Conservation (phyloP, 2,888 invertebrate genomes). For the Allygus modestus region DNA sequence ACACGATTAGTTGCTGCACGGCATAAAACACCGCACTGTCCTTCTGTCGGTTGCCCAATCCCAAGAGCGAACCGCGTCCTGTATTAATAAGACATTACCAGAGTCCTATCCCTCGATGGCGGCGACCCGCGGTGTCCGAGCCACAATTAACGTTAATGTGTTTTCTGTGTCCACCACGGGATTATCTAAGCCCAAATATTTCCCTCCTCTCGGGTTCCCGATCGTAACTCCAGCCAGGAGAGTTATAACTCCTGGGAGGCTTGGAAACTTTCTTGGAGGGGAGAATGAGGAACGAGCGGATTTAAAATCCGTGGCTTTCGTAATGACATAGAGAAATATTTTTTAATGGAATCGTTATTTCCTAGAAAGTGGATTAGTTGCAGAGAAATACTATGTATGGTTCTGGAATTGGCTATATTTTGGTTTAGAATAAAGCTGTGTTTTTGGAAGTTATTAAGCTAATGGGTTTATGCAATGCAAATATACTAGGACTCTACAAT, state of each 20-base stretch:
- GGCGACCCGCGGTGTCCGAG: background rate
- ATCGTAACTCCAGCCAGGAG: background rate
- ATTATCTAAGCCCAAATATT: slow-evolving; percentile 42
- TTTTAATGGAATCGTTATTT: no score
- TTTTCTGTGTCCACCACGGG: slow-evolving; percentile 35
- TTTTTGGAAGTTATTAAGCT: no score
- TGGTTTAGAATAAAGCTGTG: no score
- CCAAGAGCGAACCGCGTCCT: background rate
- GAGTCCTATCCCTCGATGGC: background rate
- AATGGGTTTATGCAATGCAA: background rate
- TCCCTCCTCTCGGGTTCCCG: background rate
- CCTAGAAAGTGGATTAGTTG: no score
- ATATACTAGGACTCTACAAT: no score
- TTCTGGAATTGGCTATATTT: no score
- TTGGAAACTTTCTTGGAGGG: slow-evolving; percentile 2
- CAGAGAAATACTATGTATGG: no score
- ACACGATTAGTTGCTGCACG: slow-evolving; percentile 24
- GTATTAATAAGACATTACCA: slow-evolving; percentile 48
- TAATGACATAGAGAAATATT: no score
- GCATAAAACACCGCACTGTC: slow-evolving; percentile 17
- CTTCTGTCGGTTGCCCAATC: slow-evolving; percentile 22
- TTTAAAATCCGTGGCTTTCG: no score
- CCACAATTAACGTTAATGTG: slow-evolving; percentile 44
- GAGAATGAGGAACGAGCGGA: background rate
- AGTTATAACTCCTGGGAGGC: background rate